Percentiles rank a stretch among this genome's conserved stretches.
Conservation (phyloP, 2,888 invertebrate genomes). For the Flexamia atlantica region DNA sequence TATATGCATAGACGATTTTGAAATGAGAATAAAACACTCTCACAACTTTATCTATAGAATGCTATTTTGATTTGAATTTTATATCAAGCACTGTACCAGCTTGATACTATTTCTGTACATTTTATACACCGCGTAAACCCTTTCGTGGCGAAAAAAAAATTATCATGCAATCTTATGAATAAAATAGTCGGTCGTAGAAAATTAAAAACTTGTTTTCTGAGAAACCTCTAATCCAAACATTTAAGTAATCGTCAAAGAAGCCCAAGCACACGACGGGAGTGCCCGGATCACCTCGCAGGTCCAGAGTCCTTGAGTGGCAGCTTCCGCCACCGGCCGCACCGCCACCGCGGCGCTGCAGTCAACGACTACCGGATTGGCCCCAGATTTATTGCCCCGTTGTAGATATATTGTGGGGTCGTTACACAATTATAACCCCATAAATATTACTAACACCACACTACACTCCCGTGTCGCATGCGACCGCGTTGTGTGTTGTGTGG, state of each 20-base stretch:
- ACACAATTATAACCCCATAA: slow-evolving; percentile 38
- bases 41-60: no score
- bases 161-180: no score
- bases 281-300: slow-evolving; percentile 25
- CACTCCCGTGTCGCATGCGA: background rate
- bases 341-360: background rate
- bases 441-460: background rate
- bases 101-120: no score
- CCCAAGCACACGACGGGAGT: slow-evolving; percentile 20
- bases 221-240: no score
- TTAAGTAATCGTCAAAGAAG: background rate
- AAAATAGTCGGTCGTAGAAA: no score
- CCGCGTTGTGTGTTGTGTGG: background rate
- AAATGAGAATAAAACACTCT: no score
- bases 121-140: no score
- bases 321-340: slow-evolving; percentile 17
- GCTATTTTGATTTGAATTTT: no score
- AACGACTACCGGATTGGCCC: slow-evolving; percentile 23
- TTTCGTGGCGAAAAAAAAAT: no score
- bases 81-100: no score
- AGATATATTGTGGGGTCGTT: slow-evolving; percentile 31
- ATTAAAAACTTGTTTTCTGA: no score
- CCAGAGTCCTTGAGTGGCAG: slow-evolving; percentile 3
- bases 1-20: no score
- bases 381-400: slow-evolving; percentile 5